A percentile compares a stretch with the other conserved stretches of the same genome.
phyloP scores from a whole-genome alignment of 2,888 invertebrate species.

The Idaea aversata region DNA sequence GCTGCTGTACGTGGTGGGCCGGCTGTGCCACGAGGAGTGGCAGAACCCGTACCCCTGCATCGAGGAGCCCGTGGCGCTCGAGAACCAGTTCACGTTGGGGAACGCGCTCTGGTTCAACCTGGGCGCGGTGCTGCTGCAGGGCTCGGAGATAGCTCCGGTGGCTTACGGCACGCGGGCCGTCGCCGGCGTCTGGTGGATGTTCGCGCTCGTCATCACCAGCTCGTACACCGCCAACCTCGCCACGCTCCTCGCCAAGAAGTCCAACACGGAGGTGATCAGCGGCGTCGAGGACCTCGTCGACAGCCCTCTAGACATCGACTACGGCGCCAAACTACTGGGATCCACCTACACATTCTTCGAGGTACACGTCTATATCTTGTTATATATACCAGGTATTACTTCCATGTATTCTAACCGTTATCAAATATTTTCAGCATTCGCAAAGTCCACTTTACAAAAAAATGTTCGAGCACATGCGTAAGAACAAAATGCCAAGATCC shows the following conservation, averaged over 20 bases:
- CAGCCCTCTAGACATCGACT: slow-evolving; percentile 88
- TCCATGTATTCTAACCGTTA: background rate
- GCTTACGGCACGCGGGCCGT: slow-evolving; percentile 93
- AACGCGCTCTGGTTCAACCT: slow-evolving; percentile 95
- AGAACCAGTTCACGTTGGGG: slow-evolving; percentile 91
- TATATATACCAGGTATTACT: too few species aligned
- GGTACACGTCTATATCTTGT: slow-evolving; percentile 66
- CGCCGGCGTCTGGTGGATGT: slow-evolving; percentile 94
- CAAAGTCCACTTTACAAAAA: slow-evolving; percentile 84
- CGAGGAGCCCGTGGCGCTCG: slow-evolving; percentile 88
- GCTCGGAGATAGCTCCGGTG: slow-evolving; percentile 92
- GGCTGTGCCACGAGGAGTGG: slow-evolving; percentile 93
- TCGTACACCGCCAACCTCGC: slow-evolving; percentile 96
- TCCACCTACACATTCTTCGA: slow-evolving; percentile 94
- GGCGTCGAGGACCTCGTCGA: slow-evolving; percentile 90
- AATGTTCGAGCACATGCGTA: slow-evolving; percentile 89
- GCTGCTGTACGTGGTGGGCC: slow-evolving; percentile 88
- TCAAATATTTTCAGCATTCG: slow-evolving; percentile 81
- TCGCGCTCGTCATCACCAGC: slow-evolving; percentile 91
- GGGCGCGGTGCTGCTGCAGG: slow-evolving; percentile 92
- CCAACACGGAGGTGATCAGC: slow-evolving; percentile 83
- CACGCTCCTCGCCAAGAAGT: slow-evolving; percentile 91
- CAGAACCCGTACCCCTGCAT: slow-evolving; percentile 93
- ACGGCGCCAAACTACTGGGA: slow-evolving; percentile 91
- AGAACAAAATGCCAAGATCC: slow-evolving; percentile 73